Conservation (phyloP, 2,888 invertebrate species). For the Heteromyza rotundicornis region DNA sequence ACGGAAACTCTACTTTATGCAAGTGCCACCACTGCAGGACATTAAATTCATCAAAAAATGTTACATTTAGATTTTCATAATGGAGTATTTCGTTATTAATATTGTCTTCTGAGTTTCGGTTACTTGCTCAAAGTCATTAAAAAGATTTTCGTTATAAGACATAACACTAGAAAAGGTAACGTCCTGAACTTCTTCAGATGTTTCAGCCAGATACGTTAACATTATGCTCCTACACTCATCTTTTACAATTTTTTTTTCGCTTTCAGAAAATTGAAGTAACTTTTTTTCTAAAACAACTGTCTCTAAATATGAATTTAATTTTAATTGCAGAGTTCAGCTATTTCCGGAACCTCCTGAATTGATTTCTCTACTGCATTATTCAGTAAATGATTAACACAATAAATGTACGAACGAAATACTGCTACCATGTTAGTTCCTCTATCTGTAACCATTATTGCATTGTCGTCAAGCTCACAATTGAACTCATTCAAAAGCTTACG, state of each 20-base stretch:
- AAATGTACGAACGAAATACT: no score
- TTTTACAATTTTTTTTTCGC: conserved; percentile 7
- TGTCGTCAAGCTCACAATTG: no score
- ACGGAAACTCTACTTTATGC: neutral
- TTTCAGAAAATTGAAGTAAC: conserved; percentile 1
- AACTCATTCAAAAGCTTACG: no score
- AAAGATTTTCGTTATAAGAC: neutral
- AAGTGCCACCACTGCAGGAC: neutral
- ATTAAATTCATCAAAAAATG: conserved; percentile 9
- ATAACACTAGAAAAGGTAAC: neutral
- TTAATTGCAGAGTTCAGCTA: no score
- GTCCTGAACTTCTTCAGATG: neutral
- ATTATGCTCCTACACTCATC: conserved; percentile 13
- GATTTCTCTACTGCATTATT: no score
- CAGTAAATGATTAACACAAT: no score
- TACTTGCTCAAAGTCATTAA: neutral
- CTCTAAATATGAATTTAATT: neutral
- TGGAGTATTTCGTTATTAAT: conserved; percentile 1
- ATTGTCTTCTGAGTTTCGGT: neutral
- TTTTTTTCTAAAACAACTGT: conserved; percentile 1
- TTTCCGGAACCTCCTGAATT: no score
- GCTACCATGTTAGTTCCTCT: no score
- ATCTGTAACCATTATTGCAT: no score
- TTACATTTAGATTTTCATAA: neutral
- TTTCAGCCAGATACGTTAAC: conserved; percentile 5